Evolutionary conservation across 1,140 invertebrate species (phyloP).

Genomic region (Aplysia californica): DNA sequence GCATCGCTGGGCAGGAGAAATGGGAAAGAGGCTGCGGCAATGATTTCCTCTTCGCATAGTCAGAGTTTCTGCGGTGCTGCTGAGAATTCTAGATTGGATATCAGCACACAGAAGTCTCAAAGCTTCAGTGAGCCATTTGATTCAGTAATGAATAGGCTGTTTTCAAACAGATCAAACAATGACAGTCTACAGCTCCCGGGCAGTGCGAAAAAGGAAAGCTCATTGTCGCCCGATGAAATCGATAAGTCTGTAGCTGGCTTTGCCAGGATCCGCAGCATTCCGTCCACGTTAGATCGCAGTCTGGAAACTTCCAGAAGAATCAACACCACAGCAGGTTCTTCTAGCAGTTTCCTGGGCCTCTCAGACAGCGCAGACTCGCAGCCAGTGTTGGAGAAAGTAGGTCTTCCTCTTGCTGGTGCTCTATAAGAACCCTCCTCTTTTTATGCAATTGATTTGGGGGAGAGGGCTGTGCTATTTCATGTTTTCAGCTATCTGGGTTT

Average conservation of each 20-base stretch:
- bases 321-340: too few species aligned
- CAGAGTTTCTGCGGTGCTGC: not conserved
- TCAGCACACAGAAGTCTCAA: not conserved
- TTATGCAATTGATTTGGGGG: too few species aligned
- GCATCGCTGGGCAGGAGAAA: not conserved
- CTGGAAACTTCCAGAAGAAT: not conserved
- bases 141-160: too few species aligned
- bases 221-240: not conserved
- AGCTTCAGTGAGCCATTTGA: not conserved
- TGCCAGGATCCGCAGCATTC: constrained; percentile 28
- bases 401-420: too few species aligned
- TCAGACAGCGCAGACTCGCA: too few species aligned
- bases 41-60: not conserved
- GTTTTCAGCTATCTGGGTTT: too few species aligned
- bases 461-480: too few species aligned
- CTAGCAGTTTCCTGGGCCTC: too few species aligned
- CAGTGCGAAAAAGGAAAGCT: not conserved
- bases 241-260: constrained; percentile 1
- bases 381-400: too few species aligned
- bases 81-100: not conserved
- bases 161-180: too few species aligned
- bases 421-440: too few species aligned
- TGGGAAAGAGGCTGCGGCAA: not conserved
- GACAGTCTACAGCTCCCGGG: not conserved
- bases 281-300: not conserved